These are phyloP conservation scores for Metopia argyrocephala DNA, from an alignment of 2,888 invertebrate species.

Conservation along the genomic window DNA sequence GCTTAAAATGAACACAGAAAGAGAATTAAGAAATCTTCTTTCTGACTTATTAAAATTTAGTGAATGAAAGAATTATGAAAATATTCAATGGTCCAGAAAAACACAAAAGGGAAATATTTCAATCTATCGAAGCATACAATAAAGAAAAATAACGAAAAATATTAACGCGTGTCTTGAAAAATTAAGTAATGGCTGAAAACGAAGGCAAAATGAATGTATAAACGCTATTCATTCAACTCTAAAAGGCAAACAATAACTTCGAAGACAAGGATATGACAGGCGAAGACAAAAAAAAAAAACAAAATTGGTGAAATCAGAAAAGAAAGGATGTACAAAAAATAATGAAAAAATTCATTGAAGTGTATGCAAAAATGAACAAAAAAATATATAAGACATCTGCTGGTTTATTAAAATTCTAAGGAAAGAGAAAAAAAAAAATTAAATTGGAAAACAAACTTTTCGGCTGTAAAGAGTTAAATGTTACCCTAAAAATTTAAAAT, in stretches of 20 bases:
- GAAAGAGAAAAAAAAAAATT: constrained; percentile 39
- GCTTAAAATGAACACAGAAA: not conserved
- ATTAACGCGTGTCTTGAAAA: constrained; percentile 51
- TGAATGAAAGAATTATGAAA: constrained; percentile 49
- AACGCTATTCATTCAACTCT: constrained; percentile 21
- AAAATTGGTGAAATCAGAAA: not conserved
- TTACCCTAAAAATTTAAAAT: too few species aligned
- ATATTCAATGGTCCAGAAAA: constrained; percentile 52
- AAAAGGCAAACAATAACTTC: constrained; percentile 56
- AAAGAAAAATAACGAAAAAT: constrained; percentile 22
- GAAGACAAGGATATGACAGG: constrained; percentile 55
- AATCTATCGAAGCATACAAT: constrained; percentile 43
- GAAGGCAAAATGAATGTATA: constrained; percentile 14
- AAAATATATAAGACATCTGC: not conserved
- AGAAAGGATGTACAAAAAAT: constrained; percentile 33
- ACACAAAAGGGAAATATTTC: constrained; percentile 48
- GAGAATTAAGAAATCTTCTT: not conserved
- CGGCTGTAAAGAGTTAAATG: too few species aligned
- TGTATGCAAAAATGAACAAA: constrained; percentile 41
- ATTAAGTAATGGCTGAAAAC: not conserved
- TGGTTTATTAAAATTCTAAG: constrained; percentile 5
- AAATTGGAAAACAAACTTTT: too few species aligned
- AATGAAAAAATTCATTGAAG: constrained; percentile 57
- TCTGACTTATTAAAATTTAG: not conserved
- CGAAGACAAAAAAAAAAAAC: constrained; percentile 31